Conservation (phyloP, 2,797 vertebrate species). For the Poeciliopsis presidionis region DNA sequence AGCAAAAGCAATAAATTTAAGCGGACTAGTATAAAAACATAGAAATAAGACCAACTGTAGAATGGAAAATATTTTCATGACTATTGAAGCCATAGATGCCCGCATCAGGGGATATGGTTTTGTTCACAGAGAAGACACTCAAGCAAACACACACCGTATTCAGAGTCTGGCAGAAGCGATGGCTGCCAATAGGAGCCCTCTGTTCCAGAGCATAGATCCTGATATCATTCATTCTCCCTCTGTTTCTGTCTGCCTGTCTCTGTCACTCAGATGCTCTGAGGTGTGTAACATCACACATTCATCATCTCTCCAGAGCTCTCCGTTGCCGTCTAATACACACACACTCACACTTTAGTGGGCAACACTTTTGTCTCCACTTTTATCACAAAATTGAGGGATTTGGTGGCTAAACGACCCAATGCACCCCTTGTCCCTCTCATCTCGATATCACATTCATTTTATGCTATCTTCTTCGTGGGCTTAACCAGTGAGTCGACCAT, state of each 20-base stretch:
- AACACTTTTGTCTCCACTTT: conserved; percentile 64
- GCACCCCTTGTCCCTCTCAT: conserved; percentile 72
- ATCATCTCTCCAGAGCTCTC: conserved; percentile 63
- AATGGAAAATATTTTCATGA: conserved; percentile 56
- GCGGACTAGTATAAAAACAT: conserved; percentile 15
- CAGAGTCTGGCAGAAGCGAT: conserved; percentile 29
- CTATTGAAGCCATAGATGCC: conserved; percentile 54
- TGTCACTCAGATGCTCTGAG: conserved; percentile 70
- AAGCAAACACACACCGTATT: conserved; percentile 46
- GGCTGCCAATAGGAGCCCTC: conserved; percentile 60
- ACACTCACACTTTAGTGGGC: conserved; percentile 35
- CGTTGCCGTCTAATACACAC: conserved; percentile 28
- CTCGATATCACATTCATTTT: conserved; percentile 75
- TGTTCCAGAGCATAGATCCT: conserved; percentile 65
- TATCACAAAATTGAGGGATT: conserved; percentile 70
- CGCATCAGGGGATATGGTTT: conserved; percentile 62
- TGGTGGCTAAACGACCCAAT: conserved; percentile 72
- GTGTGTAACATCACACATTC: conserved; percentile 73
- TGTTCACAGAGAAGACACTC: conserved; percentile 60
- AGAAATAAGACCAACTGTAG: conserved; percentile 25
- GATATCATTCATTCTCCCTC: conserved; percentile 70
- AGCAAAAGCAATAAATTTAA: neutral
- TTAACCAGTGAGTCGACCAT: conserved; percentile 63
- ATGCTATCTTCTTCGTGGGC: conserved; percentile 66
- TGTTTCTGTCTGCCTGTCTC: conserved; percentile 57